Percentiles rank a stretch among this genome's conserved stretches.
phyloP scores from a whole-genome alignment of 2,888 invertebrate genomes.

The Eupelmus urozonus region DNA sequence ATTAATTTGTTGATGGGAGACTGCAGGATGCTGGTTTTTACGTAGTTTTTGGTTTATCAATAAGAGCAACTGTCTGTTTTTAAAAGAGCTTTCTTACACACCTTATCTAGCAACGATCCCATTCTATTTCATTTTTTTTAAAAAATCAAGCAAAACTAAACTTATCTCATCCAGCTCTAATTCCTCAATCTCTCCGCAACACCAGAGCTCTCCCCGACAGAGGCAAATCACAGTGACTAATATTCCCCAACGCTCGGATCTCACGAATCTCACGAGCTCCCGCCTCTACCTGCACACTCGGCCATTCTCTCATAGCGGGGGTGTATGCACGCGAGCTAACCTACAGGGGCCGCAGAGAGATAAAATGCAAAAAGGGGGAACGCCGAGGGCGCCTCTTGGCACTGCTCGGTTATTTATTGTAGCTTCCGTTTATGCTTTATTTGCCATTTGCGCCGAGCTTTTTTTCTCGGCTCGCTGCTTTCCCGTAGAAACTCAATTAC shows the following conservation, averaged over 20 bases:
- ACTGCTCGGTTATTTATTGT: slow-evolving; percentile 71
- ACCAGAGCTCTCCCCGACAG: not conserved
- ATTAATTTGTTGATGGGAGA: too few relatives aligned
- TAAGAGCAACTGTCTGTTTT: too few relatives aligned
- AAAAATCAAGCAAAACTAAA: too few relatives aligned
- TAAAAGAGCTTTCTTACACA: too few relatives aligned
- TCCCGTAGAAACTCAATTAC: not conserved
- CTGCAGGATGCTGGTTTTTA: too few relatives aligned
- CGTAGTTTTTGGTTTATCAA: too few relatives aligned
- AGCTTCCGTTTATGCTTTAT: slow-evolving; percentile 72
- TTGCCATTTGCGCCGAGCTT: slow-evolving; percentile 67
- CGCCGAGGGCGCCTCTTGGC: slow-evolving; percentile 45
- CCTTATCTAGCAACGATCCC: too few relatives aligned
- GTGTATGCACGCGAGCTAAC: not conserved
- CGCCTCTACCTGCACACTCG: too few relatives aligned
- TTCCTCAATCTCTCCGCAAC: not conserved
- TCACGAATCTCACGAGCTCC: too few relatives aligned
- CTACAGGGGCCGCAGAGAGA: slow-evolving; percentile 20
- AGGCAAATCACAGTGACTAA: not conserved
- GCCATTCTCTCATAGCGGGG: not conserved
- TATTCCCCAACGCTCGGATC: not conserved
- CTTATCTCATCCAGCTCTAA: too few relatives aligned
- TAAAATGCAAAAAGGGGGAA: slow-evolving; percentile 35
- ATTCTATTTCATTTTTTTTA: too few relatives aligned
- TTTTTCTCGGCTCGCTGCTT: slow-evolving; percentile 9